phyloP scores from a whole-genome alignment of 2,797 vertebrate genomes.

The Sebastiscus albofasciatus region DNA sequence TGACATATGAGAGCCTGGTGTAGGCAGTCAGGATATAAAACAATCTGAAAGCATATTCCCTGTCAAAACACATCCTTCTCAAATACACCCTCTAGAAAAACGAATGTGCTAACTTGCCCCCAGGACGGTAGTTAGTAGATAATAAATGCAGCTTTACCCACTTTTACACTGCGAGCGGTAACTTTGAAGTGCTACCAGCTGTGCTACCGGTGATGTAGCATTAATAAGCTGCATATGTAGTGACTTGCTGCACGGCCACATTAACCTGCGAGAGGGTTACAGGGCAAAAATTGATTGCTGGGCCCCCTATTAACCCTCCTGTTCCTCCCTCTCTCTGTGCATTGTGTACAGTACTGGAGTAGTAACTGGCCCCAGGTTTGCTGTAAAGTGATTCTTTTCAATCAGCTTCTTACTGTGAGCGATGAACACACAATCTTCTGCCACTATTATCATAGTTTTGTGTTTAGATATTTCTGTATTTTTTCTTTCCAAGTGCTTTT shows the following conservation, averaged over 20 bases:
- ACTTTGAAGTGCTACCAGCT: slow-evolving; percentile 10
- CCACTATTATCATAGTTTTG: background rate
- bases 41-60: slow-evolving; percentile 6
- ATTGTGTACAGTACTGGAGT: background rate
- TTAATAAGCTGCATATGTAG: slow-evolving; percentile 33
- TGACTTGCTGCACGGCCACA: slow-evolving; percentile 2
- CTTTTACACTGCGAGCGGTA: slow-evolving; percentile 13
- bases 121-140: slow-evolving; percentile 9
- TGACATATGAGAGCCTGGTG: slow-evolving; percentile 25
- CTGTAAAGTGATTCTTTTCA: background rate
- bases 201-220: slow-evolving; percentile 8
- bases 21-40: background rate
- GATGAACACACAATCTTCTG: background rate
- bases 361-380: background rate
- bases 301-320: background rate
- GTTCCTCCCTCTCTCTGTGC: background rate
- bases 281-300: slow-evolving; percentile 3
- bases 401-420: background rate
- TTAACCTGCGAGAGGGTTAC: background rate
- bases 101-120: background rate
- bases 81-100: slow-evolving; percentile 16
- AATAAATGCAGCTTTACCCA: slow-evolving; percentile 11
- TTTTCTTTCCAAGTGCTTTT: background rate
- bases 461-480: background rate
- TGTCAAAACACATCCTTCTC: slow-evolving; percentile 11